A percentile compares a stretch with the other conserved stretches of the same genome.
These are phyloP conservation scores for Catocala fraxini DNA, from an alignment of 2,888 invertebrate genomes.

Conservation along the genomic window DNA sequence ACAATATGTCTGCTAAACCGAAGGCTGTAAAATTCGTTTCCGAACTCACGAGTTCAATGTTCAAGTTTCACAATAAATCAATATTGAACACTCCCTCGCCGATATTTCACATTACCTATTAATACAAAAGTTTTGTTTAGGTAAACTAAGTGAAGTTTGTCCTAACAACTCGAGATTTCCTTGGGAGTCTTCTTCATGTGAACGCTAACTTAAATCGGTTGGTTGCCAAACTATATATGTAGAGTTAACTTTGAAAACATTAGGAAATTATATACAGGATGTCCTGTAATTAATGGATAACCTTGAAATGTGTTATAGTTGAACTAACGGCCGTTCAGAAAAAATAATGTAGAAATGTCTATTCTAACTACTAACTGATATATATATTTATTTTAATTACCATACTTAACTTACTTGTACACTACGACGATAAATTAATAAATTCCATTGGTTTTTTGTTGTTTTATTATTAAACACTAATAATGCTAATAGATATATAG, in stretches of 20 bases:
- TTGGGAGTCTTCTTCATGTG: conserved; percentile 9
- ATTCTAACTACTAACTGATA: too few species aligned
- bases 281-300: too few species aligned
- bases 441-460: too few species aligned
- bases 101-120: conserved; percentile 59
- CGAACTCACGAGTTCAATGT: conserved; percentile 31
- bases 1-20: conserved; percentile 19
- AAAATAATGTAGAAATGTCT: too few species aligned
- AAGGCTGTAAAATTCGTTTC: conserved; percentile 45
- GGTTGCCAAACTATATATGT: conserved; percentile 4
- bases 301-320: too few species aligned
- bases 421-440: too few species aligned
- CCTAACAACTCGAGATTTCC: conserved; percentile 27
- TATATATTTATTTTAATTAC: too few species aligned
- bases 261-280: too few species aligned
- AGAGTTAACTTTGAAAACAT: background rate
- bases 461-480: too few species aligned
- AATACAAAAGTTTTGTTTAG: conserved; percentile 51
- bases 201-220: conserved; percentile 26
- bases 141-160: conserved; percentile 41
- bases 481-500: too few species aligned
- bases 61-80: conserved; percentile 65
- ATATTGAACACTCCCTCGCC: conserved; percentile 58
- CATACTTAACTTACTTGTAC: too few species aligned
- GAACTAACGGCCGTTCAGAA: too few species aligned